Percentiles rank a stretch among this genome's conserved stretches.
Evolutionary conservation across 2,888 invertebrate species (phyloP).

Genomic region (Catocala nupta): DNA sequence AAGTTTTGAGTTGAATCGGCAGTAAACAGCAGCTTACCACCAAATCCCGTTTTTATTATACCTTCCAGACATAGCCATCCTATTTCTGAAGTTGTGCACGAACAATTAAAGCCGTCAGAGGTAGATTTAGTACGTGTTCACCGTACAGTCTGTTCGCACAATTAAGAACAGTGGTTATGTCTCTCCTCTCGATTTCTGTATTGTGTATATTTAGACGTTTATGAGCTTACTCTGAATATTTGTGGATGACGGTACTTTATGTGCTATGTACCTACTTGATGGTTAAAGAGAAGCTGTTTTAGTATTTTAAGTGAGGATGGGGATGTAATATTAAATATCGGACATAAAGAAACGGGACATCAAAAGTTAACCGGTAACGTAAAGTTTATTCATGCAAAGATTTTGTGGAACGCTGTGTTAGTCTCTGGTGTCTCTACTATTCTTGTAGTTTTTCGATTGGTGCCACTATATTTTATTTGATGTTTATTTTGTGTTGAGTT

Average conservation of each 20-base stretch:
- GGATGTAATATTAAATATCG: no score
- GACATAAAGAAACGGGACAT: no score
- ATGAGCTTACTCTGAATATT: conserved; percentile 58
- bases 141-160: conserved; percentile 56
- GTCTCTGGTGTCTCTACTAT: no score
- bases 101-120: conserved; percentile 54
- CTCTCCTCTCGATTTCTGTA: conserved; percentile 58
- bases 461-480: no score
- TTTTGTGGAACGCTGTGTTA: no score
- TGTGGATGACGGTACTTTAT: conserved; percentile 36
- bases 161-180: conserved; percentile 59
- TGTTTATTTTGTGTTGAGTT: no score
- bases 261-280: conserved; percentile 28
- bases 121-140: conserved; percentile 50
- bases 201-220: conserved; percentile 68
- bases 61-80: conserved; percentile 28
- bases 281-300: conserved; percentile 18
- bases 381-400: no score
- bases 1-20: background rate
- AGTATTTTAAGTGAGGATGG: background rate
- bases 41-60: conserved; percentile 32
- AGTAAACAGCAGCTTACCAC: conserved; percentile 13
- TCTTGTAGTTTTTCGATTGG: no score
- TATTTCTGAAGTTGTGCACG: conserved; percentile 45
- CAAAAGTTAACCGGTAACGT: no score